phyloP scores from a whole-genome alignment of 1,140 invertebrate genomes.

The Zaprionus kolodkinae region DNA sequence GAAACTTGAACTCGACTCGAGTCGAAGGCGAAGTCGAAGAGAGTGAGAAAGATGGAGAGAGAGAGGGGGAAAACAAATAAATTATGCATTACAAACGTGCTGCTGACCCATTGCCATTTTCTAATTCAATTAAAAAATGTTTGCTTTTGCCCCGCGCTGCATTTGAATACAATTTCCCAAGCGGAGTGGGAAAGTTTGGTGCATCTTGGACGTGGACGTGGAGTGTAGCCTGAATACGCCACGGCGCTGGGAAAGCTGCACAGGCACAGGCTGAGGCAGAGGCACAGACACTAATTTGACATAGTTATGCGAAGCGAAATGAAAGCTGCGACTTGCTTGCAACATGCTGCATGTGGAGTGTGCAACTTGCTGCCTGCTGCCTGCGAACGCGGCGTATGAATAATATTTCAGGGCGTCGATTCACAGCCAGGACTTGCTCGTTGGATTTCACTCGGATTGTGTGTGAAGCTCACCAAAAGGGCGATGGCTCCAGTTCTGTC shows the following conservation, averaged over 20 bases:
- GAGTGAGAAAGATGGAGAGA: constrained; percentile 30
- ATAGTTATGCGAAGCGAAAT: constrained; percentile 80
- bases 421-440: background rate
- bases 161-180: constrained; percentile 81
- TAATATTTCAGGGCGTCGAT: constrained; percentile 62
- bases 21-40: background rate
- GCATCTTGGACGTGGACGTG: constrained; percentile 17
- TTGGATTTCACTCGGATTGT: background rate
- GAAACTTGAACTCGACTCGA: constrained; percentile 43
- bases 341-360: constrained; percentile 29
- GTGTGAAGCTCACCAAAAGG: background rate
- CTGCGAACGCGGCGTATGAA: constrained; percentile 76
- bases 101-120: constrained; percentile 84
- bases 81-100: constrained; percentile 83
- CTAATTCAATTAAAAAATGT: constrained; percentile 83
- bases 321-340: constrained; percentile 62
- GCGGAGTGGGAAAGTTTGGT: constrained; percentile 59
- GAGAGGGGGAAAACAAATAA: constrained; percentile 62
- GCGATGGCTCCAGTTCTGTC: background rate
- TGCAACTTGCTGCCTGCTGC: constrained; percentile 41
- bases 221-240: constrained; percentile 62
- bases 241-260: constrained; percentile 60
- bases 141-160: constrained; percentile 46
- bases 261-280: constrained; percentile 34
- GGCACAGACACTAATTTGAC: constrained; percentile 78